phyloP scores from a whole-genome alignment of 1,140 invertebrate species.

The Heliothis virescens region DNA sequence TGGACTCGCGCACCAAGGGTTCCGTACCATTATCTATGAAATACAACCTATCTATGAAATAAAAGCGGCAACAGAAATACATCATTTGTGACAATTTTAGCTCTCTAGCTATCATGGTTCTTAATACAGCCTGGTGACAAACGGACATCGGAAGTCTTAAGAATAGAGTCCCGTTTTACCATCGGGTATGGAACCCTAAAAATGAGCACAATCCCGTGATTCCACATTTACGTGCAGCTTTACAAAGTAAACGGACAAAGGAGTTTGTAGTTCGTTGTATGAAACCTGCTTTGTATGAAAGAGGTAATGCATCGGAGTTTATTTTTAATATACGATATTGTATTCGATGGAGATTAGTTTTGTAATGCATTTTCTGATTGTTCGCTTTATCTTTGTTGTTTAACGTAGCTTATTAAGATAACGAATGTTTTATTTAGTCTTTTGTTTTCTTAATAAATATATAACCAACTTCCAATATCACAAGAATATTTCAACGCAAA shows the following conservation, averaged over 20 bases:
- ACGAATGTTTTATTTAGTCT: neutral
- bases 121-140: too few species aligned
- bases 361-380: constrained; percentile 7
- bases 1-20: too few species aligned
- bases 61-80: too few species aligned
- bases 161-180: too few species aligned
- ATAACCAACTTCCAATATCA: neutral
- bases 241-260: constrained; percentile 24
- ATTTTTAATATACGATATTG: constrained; percentile 33
- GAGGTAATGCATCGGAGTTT: constrained; percentile 9
- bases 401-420: neutral
- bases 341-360: constrained; percentile 18
- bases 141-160: too few species aligned
- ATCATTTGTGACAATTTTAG: too few species aligned
- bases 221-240: constrained; percentile 36
- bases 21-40: too few species aligned
- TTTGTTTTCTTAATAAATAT: too few species aligned
- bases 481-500: neutral
- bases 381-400: neutral
- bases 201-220: constrained; percentile 7
- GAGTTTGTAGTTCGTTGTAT: neutral
- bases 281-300: neutral
- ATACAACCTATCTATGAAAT: too few species aligned
- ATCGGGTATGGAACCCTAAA: too few species aligned
- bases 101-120: too few species aligned